phyloP scores from a whole-genome alignment of 2,113 vertebrate species.

The Pantherophis guttatus region DNA sequence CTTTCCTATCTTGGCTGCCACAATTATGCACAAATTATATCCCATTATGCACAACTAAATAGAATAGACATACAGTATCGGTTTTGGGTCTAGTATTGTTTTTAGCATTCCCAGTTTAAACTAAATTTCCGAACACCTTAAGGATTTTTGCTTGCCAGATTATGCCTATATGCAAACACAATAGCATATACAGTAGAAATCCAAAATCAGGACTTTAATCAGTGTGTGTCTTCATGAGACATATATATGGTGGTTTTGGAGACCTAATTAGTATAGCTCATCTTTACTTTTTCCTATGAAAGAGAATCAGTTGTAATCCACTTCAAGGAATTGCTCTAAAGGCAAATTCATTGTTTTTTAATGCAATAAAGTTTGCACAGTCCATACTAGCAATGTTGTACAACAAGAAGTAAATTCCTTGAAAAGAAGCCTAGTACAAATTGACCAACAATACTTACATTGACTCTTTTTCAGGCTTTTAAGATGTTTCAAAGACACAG shows the following conservation, averaged over 20 bases:
- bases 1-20: background rate
- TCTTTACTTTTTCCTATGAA: background rate
- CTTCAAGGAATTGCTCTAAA: background rate
- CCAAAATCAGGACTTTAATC: background rate
- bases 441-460: background rate
- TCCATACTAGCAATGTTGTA: background rate
- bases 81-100: background rate
- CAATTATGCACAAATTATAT: background rate
- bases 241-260: background rate
- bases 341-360: background rate
- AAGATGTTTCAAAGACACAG: background rate
- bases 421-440: background rate
- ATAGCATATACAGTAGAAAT: background rate
- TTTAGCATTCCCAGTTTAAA: background rate
- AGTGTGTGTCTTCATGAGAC: background rate
- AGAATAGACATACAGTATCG: background rate
- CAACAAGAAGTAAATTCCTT: background rate
- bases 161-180: background rate
- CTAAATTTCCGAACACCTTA: accelerated
- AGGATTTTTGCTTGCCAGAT: background rate
- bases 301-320: background rate
- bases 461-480: too few species aligned
- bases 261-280: background rate
- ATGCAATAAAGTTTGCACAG: background rate
- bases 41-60: background rate